These are phyloP conservation scores for Drosophila melanica DNA, from an alignment of 1,140 invertebrate genomes.

Conservation along the genomic window DNA sequence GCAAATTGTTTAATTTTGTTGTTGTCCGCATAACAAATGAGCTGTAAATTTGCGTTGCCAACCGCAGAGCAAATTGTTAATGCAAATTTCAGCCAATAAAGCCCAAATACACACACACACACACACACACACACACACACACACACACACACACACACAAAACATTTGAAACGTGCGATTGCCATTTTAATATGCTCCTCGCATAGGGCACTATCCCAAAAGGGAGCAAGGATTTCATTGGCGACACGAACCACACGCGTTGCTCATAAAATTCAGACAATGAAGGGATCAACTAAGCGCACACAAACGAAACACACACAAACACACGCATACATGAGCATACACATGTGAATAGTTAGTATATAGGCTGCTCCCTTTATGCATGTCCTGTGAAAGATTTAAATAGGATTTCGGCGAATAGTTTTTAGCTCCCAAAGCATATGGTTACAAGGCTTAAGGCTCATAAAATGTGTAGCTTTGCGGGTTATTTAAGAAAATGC, in stretches of 20 bases:
- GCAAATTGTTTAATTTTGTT: constrained; percentile 24
- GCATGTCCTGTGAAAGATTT: constrained; percentile 13
- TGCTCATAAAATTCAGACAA: constrained; percentile 53
- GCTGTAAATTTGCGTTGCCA: constrained; percentile 46
- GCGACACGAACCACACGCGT: constrained; percentile 32
- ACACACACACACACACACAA: not conserved
- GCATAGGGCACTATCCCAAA: constrained; percentile 14
- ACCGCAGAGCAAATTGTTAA: constrained; percentile 42
- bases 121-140: not conserved
- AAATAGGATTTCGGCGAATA: constrained; percentile 3
- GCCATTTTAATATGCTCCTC: constrained; percentile 52
- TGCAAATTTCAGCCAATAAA: constrained; percentile 42
- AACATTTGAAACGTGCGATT: constrained; percentile 41
- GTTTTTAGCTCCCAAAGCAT: constrained; percentile 11
- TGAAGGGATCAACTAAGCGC: constrained; percentile 16
- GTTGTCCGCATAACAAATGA: constrained; percentile 48
- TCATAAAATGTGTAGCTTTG: constrained; percentile 14
- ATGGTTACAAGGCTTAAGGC: constrained; percentile 13
- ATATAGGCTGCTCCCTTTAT: not conserved
- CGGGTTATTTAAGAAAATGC: not conserved
- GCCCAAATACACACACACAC: not conserved
- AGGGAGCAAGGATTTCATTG: constrained; percentile 24
- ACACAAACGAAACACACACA: not conserved
- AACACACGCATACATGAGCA: not conserved
- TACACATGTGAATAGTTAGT: constrained; percentile 35